Conservation (phyloP, 2,113 vertebrate genomes). For the Myodes glareolus region DNA sequence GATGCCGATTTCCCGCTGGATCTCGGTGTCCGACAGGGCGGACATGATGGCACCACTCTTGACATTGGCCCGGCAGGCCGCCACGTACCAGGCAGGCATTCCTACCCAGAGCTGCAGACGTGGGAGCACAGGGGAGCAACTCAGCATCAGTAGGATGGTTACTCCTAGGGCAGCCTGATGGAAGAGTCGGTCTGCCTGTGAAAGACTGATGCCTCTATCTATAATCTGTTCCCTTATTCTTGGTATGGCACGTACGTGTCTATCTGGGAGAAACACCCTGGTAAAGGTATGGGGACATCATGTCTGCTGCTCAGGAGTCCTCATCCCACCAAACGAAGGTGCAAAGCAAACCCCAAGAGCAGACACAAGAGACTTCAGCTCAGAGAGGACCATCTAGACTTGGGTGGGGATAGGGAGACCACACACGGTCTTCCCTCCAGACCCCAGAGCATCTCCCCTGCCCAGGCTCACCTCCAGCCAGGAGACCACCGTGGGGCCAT, state of each 20-base stretch:
- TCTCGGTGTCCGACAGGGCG: slow-evolving; percentile 96
- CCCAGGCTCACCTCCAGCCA: slow-evolving; percentile 95
- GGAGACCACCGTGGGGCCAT: slow-evolving; percentile 97
- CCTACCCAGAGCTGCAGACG: slow-evolving; percentile 96
- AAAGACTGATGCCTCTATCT: neutral
- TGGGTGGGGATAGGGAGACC: neutral
- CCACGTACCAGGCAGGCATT: slow-evolving; percentile 99
- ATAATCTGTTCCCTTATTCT: neutral
- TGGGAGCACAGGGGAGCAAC: neutral
- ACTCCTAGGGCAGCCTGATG: neutral
- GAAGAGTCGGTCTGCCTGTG: neutral
- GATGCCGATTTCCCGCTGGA: slow-evolving; percentile 98
- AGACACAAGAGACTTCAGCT: neutral
- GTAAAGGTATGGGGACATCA: neutral
- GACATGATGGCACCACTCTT: slow-evolving; percentile 99
- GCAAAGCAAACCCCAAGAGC: neutral
- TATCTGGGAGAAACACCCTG: neutral
- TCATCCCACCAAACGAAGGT: neutral
- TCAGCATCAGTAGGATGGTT: neutral
- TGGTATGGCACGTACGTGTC: neutral
- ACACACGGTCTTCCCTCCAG: neutral
- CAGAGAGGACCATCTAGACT: neutral
- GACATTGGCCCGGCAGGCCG: slow-evolving; percentile 97
- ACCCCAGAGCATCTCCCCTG: fast-evolving
- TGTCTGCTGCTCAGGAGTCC: neutral